Conservation (phyloP, 2,888 invertebrate species). For the Ophonus ardosiacus region DNA sequence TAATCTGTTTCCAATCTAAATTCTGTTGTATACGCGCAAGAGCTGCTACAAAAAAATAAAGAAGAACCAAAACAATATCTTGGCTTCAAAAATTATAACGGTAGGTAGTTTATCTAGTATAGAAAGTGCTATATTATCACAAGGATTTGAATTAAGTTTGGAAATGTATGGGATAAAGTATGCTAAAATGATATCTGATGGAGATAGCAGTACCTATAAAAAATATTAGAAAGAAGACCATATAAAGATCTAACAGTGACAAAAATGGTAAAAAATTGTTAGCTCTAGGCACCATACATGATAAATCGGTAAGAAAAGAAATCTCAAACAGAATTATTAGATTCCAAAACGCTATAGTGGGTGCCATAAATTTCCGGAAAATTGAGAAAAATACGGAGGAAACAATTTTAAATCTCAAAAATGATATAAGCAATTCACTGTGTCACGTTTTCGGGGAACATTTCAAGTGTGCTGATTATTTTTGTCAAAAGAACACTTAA, state of each 20-base stretch:
- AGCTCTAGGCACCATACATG: background rate
- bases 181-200: background rate
- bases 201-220: background rate
- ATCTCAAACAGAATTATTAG: background rate
- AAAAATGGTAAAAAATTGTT: background rate
- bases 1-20: too few relatives aligned
- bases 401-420: background rate
- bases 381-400: background rate
- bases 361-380: background rate
- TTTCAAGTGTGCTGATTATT: slow-evolving; percentile 57
- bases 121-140: too few relatives aligned
- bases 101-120: too few relatives aligned
- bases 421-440: slow-evolving; percentile 60
- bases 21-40: background rate
- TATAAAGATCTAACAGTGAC: background rate
- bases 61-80: background rate
- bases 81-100: background rate
- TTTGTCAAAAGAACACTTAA: slow-evolving; percentile 50
- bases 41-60: background rate
- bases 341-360: background rate
- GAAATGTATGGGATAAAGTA: background rate
- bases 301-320: background rate
- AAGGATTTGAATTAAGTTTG: background rate
- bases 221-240: background rate
- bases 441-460: slow-evolving; percentile 65